A percentile compares a stretch with the other conserved stretches of the same genome.
Evolutionary conservation across 2,888 invertebrate species (phyloP).

Genomic region (Anarsia innoxiella): DNA sequence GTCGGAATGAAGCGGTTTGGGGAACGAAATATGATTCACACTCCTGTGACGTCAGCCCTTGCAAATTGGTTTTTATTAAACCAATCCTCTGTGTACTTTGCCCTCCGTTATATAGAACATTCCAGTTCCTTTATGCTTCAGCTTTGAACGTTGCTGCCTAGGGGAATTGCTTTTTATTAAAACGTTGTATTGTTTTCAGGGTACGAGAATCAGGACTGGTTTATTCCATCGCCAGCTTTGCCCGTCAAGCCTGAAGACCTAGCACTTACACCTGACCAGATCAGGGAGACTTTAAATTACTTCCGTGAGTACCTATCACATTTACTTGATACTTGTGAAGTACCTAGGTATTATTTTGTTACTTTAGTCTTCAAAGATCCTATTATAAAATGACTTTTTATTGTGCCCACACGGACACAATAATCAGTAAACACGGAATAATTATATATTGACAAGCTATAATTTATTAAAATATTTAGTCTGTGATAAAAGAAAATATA

Average conservation of each 20-base stretch:
- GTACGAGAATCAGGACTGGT: conserved; percentile 95
- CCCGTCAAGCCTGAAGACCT: conserved; percentile 82
- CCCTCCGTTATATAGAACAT: no score
- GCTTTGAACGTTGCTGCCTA: not conserved
- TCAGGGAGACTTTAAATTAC: conserved; percentile 97
- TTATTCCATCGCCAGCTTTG: conserved; percentile 91
- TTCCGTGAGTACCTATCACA: conserved; percentile 97
- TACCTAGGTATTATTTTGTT: no score
- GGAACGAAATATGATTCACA: conserved; percentile 37
- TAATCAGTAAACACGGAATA: no score
- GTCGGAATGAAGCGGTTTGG: conserved; percentile 17
- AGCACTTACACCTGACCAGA: conserved; percentile 93
- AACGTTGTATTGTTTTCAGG: conserved; percentile 66
- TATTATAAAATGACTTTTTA: no score
- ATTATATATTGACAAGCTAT: no score
- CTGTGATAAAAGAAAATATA: no score
- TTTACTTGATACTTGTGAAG: no score
- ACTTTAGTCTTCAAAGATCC: no score
- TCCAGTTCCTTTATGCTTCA: no score
- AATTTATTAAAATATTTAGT: no score
- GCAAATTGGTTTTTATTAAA: conserved; percentile 26
- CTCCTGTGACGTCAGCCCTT: conserved; percentile 30
- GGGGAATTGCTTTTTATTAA: not conserved
- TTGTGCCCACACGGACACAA: no score
- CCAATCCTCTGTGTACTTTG: conserved; percentile 11